Evolutionary conservation across 2,888 invertebrate genomes (phyloP).

Genomic region (Sicus ferrugineus): DNA sequence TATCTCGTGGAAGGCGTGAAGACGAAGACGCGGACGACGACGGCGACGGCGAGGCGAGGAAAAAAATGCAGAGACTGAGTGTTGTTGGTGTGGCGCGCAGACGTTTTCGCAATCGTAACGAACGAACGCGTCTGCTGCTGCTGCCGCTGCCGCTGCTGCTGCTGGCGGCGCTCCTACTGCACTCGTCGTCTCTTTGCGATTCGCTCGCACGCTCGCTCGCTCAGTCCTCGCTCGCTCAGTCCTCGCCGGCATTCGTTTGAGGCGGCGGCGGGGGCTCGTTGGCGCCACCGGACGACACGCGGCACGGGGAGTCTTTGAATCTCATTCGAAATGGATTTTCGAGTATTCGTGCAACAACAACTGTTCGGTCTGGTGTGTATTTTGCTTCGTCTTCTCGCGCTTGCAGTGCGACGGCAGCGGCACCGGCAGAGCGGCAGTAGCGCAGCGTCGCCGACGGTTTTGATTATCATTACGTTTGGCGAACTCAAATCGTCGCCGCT

Average conservation of each 20-base stretch:
- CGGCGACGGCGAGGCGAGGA: too few relatives aligned
- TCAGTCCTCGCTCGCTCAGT: background rate
- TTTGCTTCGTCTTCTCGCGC: constrained; percentile 30
- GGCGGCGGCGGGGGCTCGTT: constrained; percentile 9
- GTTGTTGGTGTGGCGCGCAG: constrained; percentile 22
- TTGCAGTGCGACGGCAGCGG: constrained; percentile 38
- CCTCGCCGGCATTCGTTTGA: background rate
- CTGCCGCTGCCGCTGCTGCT: background rate
- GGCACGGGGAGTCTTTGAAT: constrained; percentile 13
- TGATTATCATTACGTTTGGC: constrained; percentile 39
- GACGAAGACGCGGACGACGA: background rate
- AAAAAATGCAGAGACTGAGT: too few relatives aligned
- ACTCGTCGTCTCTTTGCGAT: constrained; percentile 14
- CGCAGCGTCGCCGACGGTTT: constrained; percentile 37
- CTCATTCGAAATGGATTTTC: constrained; percentile 33
- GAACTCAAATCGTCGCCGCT: constrained; percentile 37
- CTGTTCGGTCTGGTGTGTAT: constrained; percentile 11
- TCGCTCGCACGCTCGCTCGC: constrained; percentile 18
- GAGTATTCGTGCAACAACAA: constrained; percentile 30
- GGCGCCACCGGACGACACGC: background rate
- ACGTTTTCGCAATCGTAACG: constrained; percentile 21
- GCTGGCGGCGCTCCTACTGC: background rate
- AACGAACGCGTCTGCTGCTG: background rate
- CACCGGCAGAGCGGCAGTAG: constrained; percentile 32
- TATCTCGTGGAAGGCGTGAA: background rate